Conservation (phyloP, 2,888 invertebrate genomes). For the Eulithis prunata region DNA sequence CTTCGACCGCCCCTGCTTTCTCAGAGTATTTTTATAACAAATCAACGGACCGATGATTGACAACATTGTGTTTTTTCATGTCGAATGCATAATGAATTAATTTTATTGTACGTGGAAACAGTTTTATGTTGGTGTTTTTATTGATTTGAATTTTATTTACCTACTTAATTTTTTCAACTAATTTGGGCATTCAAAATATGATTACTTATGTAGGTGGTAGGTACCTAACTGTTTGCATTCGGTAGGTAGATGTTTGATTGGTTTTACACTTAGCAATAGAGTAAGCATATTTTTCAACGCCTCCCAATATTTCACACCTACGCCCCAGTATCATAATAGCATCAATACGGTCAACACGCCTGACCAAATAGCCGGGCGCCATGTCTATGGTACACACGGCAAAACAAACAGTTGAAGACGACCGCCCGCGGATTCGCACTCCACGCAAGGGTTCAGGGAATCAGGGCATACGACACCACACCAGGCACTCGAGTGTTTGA, state of each 20-base stretch:
- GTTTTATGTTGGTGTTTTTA: neutral
- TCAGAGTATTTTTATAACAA: conserved; percentile 75
- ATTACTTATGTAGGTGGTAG: no score
- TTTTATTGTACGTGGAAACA: conserved; percentile 34
- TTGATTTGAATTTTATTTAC: no score
- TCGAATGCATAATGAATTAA: conserved; percentile 61
- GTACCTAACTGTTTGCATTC: no score
- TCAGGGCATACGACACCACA: conserved; percentile 49
- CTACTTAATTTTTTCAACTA: no score
- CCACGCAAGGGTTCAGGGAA: conserved; percentile 56
- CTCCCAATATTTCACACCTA: conserved; percentile 18
- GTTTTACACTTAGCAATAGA: neutral
- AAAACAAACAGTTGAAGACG: conserved; percentile 56
- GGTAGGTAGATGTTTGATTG: neutral
- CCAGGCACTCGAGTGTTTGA: conserved; percentile 27
- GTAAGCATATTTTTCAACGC: neutral
- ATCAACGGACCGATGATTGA: conserved; percentile 73
- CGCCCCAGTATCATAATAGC: conserved; percentile 17
- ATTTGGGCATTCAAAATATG: no score
- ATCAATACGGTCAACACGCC: conserved; percentile 35
- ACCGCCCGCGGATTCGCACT: conserved; percentile 61
- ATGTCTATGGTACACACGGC: conserved; percentile 49
- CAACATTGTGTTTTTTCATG: conserved; percentile 65
- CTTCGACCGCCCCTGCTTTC: conserved; percentile 35
- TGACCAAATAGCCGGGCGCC: conserved; percentile 40